phyloP scores from a whole-genome alignment of 2,797 vertebrate genomes.

The Loriculus beryllinus region DNA sequence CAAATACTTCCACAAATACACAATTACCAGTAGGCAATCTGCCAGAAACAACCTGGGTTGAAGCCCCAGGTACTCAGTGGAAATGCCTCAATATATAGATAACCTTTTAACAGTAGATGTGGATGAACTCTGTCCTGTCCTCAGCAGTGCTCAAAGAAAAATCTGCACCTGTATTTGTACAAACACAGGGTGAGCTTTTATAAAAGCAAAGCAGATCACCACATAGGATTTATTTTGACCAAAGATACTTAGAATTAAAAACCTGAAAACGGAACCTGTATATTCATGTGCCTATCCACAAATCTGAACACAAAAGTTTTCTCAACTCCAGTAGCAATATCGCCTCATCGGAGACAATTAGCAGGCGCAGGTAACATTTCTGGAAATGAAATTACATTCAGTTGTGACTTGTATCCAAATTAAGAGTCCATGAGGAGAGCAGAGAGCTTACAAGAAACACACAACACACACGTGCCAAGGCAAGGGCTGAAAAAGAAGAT shows the following conservation, averaged over 20 bases:
- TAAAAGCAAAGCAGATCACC: background rate
- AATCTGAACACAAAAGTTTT: background rate
- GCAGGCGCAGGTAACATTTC: fast-evolving
- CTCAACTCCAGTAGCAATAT: background rate
- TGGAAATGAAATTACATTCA: background rate
- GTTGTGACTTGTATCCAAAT: background rate
- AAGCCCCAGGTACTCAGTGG: background rate
- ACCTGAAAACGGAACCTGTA: background rate
- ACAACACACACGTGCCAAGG: fast-evolving
- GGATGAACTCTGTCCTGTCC: background rate
- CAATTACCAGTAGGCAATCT: fast-evolving
- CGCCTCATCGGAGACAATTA: background rate
- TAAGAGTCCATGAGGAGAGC: fast-evolving
- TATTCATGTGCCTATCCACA: fast-evolving
- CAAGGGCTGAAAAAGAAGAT: background rate
- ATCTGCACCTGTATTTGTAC: background rate
- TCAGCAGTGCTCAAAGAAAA: background rate
- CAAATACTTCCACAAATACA: background rate
- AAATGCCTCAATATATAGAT: background rate
- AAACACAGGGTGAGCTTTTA: background rate
- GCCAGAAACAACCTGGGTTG: background rate
- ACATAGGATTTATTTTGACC: fast-evolving
- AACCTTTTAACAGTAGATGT: background rate
- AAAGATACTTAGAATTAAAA: background rate
- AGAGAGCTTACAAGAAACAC: background rate